phyloP scores from a whole-genome alignment of 2,113 vertebrate genomes.

The Candoia aspera region DNA sequence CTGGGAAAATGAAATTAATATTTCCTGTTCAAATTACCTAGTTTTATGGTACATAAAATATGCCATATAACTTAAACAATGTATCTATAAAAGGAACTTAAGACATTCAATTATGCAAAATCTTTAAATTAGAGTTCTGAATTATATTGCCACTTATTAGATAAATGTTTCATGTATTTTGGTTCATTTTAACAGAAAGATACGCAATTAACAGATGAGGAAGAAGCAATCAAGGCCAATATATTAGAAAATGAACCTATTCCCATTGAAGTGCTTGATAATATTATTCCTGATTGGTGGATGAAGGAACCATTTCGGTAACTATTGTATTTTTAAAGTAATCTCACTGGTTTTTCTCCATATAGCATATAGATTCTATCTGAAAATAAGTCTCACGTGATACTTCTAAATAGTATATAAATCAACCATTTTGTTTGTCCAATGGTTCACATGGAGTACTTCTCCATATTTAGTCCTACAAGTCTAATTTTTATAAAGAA shows the following conservation, averaged over 20 bases:
- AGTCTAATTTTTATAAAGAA: background rate
- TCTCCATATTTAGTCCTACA: background rate
- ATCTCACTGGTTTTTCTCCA: constrained; percentile 20
- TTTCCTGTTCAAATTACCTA: too few species aligned
- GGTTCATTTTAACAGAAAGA: constrained; percentile 59
- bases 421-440: background rate
- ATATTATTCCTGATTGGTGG: constrained; percentile 85
- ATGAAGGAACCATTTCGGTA: constrained; percentile 89
- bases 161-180: constrained; percentile 19
- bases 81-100: constrained; percentile 5
- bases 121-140: background rate
- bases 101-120: background rate
- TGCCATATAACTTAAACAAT: background rate
- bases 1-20: background rate
- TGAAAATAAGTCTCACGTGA: background rate
- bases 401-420: background rate
- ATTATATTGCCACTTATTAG: background rate
- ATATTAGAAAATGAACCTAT: constrained; percentile 75
- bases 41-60: background rate
- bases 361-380: background rate
- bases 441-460: background rate
- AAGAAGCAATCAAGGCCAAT: constrained; percentile 83
- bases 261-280: constrained; percentile 79
- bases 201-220: constrained; percentile 79
- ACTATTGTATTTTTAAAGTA: constrained; percentile 32